Base-by-base conservation (phyloP, 1,140 invertebrate species). In the Subanguina moxae region DNA sequence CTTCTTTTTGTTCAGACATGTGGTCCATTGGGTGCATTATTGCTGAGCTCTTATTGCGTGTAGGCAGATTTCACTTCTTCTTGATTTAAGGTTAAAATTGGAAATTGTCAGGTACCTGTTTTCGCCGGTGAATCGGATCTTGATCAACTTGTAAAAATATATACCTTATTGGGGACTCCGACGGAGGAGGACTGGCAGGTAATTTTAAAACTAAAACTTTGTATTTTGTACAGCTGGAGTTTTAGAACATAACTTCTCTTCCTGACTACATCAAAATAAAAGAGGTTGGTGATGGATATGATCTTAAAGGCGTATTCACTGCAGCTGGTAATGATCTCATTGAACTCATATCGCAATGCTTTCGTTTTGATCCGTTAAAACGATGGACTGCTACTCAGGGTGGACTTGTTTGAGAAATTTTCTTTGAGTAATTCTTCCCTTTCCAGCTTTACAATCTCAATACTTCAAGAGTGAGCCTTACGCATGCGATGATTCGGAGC, bases 21-120 rank as follows among this genome's bases (percentile, higher is more conserved):
- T 21, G 95, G 95, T 93, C 95, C 17, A 88, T 94, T 13, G 95
- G 95, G 7, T 99, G 96, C 84, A 98, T 99, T 82, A 82, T 98
- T 69, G 95, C 93, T 0, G 96, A 99, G 85, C 85, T 99, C 17
- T 84, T 98, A 59, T 85, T 97, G 13, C 85, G 94, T 76, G 85
- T 85, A 30, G 57, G 67, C 11, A 19, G 42, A 23, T 71, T 71
- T 38, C 70, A 11, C 57, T 64, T 7, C 56, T 30, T 62, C 3
- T 64, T 56, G 23, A 58, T 15, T 52, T 42, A 28, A 1, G 8
- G 48, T 21, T 52, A 25, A 52, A 3, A 7, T 64, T 66, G 15
- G 5, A n/a, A 56, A 17, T 19, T 80, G n/a, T 7, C 63, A 86
- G 85, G 88, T 90, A 15, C 94, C 96, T 1, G 91, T 99, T 76